Evolutionary conservation across 2,113 vertebrate genomes (phyloP).

Genomic region (Crypturellus undulatus): DNA sequence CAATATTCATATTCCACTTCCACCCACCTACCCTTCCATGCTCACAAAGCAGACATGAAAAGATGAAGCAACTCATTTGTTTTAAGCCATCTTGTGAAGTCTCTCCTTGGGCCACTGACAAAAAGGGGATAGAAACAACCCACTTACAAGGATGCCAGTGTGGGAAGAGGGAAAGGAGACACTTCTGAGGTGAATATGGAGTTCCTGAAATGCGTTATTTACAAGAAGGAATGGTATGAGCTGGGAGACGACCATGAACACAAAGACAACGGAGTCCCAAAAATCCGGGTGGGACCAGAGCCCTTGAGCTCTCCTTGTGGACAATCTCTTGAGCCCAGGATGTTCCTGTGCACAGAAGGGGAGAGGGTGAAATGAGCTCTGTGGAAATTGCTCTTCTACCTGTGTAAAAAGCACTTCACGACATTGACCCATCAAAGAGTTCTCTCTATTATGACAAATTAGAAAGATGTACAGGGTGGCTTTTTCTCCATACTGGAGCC

Average conservation of each 20-base stretch:
- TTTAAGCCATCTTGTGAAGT: background rate
- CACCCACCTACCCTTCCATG: background rate
- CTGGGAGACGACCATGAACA: background rate
- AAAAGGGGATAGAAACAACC: accelerated
- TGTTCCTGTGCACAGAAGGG: background rate
- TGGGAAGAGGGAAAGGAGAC: background rate
- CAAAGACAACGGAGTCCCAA: background rate
- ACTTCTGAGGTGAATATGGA: background rate
- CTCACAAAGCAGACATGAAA: accelerated
- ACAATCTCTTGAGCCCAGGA: background rate
- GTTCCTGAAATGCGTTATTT: too few species aligned
- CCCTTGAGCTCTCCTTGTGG: background rate
- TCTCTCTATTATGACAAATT: background rate
- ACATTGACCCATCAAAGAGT: background rate
- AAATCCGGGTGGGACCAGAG: background rate
- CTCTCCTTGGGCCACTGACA: accelerated
- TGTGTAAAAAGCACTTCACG: accelerated
- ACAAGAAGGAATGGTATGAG: background rate
- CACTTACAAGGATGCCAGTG: accelerated
- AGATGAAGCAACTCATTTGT: background rate
- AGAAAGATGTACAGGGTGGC: background rate
- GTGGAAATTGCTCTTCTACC: background rate
- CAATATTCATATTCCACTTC: background rate
- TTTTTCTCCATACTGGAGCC: background rate
- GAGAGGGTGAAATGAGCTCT: background rate